Evolutionary conservation across 2,888 invertebrate species (phyloP), one percentile per base, ranked within the genome.

Genomic region (Leptinotarsa peninsularis): DNA sequence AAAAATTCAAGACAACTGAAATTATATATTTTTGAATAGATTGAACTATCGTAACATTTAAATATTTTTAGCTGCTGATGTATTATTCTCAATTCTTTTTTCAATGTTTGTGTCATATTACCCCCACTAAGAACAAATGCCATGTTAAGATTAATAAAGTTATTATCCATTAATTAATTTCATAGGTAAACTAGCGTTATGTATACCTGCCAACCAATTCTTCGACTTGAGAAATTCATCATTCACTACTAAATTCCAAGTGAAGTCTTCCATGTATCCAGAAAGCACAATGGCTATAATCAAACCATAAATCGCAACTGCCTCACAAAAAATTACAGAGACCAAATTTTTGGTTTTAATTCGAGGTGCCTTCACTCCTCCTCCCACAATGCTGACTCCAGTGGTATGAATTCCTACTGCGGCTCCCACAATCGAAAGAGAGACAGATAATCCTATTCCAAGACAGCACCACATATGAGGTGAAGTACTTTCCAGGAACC

Each of bases 281-380:
- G 96, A 96, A 77, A 99, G 91, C 56, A 99, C 98, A 87, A 99
- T 99, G 67, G 99, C 98, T 84, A 98, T 98, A 86, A 99, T 99
- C 80, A 99, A 92, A 49, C 99, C 99, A 89, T 99, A 99, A 89
- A 99, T 99, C 80, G 99, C 99, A 4, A 99, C 99, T 81, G 99
- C 99, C 90, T 99, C 99, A 88, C 99, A 99, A 91, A 99, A 99
- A 89, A 99, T 99, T 84, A 99, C 98, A 71, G 98, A 99, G 87
- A 99, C 98, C 87, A 99, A 93, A 89, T 99, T 99, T 90, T 99
- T 99, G 74, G 99, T 99, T 90, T 98, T 97, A 89, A 99, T 99
- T 85, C 99, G 91, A 14, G 99, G 99, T 52, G 98, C 97, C 90
- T 98, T 98, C 17, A 99, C 98, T 87, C 99, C 99, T 79, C 96